Evolutionary conservation across 2,797 vertebrate genomes (phyloP).

Genomic region (Rallus crepitans): DNA sequence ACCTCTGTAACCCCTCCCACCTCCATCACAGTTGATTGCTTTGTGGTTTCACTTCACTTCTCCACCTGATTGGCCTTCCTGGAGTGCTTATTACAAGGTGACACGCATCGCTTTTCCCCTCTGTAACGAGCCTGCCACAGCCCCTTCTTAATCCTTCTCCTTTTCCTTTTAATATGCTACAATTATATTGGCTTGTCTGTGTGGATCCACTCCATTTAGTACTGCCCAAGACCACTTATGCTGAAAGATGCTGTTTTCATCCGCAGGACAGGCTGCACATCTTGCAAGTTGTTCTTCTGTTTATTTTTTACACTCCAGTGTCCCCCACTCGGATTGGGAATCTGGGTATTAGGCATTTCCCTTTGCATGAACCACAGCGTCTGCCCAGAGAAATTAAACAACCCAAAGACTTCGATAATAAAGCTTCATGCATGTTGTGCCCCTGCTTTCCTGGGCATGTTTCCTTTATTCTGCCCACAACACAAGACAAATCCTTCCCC

Average conservation of each 20-base stretch:
- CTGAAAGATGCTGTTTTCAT: conserved; percentile 1
- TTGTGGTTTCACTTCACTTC: conserved; percentile 25
- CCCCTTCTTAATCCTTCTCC: not conserved
- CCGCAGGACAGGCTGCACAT: not conserved
- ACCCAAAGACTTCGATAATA: not conserved
- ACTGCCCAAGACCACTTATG: not conserved
- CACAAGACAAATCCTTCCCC: not conserved
- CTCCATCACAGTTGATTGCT: not conserved
- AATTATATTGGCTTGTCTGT: conserved; percentile 32
- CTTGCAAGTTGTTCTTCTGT: not conserved
- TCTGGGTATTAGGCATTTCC: not conserved
- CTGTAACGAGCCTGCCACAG: not conserved
- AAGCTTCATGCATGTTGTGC: not conserved
- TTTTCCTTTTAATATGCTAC: conserved; percentile 7
- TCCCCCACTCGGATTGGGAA: not conserved
- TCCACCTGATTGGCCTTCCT: conserved; percentile 14
- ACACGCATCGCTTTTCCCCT: not conserved
- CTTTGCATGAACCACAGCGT: not conserved
- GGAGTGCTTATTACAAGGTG: conserved; percentile 35
- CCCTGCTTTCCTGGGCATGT: not conserved
- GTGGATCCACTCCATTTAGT: conserved; percentile 38
- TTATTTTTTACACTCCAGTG: not conserved
- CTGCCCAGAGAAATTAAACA: not conserved
- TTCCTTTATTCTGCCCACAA: not conserved
- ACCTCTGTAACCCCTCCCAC: not conserved